These are phyloP conservation scores for Cerceris ruficornis DNA, from an alignment of 2,888 invertebrate species.

Conservation along the genomic window DNA sequence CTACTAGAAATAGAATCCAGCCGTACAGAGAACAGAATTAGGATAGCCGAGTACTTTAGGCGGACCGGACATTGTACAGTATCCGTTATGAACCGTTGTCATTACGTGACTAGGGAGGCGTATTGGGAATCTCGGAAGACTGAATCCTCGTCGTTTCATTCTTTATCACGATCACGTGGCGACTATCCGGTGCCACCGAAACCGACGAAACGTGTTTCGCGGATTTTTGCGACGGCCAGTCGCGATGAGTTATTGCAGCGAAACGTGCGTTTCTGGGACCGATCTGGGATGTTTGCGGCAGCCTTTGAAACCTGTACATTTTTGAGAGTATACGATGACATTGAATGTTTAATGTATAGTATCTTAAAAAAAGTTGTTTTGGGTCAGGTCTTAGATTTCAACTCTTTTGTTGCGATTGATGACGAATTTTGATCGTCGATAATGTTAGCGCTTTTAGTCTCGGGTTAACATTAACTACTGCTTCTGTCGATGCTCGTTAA, in stretches of 20 bases:
- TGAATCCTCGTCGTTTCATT: not conserved
- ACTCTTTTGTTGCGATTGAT: no score
- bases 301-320: no score
- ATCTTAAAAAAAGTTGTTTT: no score
- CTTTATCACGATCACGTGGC: not conserved
- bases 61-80: slow-evolving; percentile 30
- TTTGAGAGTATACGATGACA: no score
- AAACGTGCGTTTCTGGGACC: not conserved
- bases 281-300: not conserved
- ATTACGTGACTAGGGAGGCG: slow-evolving; percentile 67
- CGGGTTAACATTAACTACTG: no score
- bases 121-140: slow-evolving; percentile 25
- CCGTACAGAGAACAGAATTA: slow-evolving; percentile 4
- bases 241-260: not conserved
- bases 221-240: not conserved
- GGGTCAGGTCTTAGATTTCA: no score
- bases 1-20: not conserved
- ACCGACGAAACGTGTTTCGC: slow-evolving; percentile 3
- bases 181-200: not conserved
- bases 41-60: slow-evolving; percentile 13
- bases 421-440: no score
- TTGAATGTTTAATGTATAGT: no score
- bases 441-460: no score
- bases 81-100: slow-evolving; percentile 64
- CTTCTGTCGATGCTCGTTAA: no score